phyloP scores from a whole-genome alignment of 2,113 vertebrate genomes.

The Nycticryphes semicollaris region DNA sequence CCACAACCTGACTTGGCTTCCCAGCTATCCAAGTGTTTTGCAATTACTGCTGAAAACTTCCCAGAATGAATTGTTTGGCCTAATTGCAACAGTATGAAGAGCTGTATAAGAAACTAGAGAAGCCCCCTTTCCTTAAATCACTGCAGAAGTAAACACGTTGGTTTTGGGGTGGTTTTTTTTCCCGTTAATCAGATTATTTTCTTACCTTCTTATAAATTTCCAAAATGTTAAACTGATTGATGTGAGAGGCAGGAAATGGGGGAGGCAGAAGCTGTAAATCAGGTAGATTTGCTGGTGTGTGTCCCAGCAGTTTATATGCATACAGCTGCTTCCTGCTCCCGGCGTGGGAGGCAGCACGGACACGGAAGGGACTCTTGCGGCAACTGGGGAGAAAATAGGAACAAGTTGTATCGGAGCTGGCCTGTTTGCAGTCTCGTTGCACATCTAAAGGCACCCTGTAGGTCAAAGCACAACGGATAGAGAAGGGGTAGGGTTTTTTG shows the following conservation, averaged over 20 bases:
- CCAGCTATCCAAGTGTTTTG: not conserved
- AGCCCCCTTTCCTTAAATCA: not conserved
- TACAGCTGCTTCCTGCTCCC: constrained; percentile 15
- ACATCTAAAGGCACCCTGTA: not conserved
- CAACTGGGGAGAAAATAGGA: not conserved
- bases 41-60: not conserved
- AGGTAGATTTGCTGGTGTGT: not conserved
- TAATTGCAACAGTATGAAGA: not conserved
- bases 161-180: not conserved
- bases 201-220: not conserved
- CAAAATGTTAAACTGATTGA: not conserved
- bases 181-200: not conserved
- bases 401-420: not conserved
- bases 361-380: not conserved
- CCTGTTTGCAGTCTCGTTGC: not conserved
- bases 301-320: not conserved
- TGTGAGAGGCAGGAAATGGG: not conserved
- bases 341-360: not conserved
- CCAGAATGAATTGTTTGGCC: not conserved
- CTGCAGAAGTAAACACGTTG: not conserved
- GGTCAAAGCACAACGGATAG: not conserved
- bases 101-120: not conserved
- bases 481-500: not conserved
- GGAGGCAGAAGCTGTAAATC: not conserved
- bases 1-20: not conserved